A percentile compares a stretch with the other conserved stretches of the same genome.
phyloP scores from a whole-genome alignment of 2,113 vertebrate genomes.

The Ammodytes dubius region DNA sequence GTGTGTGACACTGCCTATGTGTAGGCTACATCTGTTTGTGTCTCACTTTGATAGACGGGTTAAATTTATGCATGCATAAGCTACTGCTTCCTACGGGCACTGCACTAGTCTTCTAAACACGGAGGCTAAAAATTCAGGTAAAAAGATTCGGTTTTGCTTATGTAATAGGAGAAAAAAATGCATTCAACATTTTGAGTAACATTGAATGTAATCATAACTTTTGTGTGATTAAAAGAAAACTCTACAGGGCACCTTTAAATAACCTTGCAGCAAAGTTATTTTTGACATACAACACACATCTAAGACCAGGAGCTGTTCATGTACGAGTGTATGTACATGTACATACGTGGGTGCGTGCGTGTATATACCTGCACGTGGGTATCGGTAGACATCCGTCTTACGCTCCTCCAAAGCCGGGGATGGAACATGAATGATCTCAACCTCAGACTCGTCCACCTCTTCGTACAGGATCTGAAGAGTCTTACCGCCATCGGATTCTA shows the following conservation, averaged over 20 bases:
- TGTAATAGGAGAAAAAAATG: not conserved
- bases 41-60: too few species aligned
- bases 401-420: conserved; percentile 94
- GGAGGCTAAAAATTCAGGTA: not conserved
- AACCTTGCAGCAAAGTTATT: not conserved
- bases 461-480: conserved; percentile 92
- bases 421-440: conserved; percentile 95
- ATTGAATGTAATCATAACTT: not conserved
- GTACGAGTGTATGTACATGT: not conserved
- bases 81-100: not conserved
- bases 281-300: not conserved
- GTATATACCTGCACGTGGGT: conserved; percentile 90
- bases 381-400: conserved; percentile 94
- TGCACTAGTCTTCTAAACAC: not conserved
- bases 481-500: conserved; percentile 88
- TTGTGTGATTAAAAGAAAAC: not conserved
- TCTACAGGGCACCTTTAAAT: not conserved
- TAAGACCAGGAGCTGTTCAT: not conserved
- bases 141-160: not conserved
- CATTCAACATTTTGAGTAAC: not conserved
- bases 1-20: too few species aligned
- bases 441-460: conserved; percentile 90
- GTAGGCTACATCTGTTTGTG: too few species aligned
- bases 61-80: too few species aligned
- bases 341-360: conserved; percentile 76